Base-by-base conservation (phyloP, 2,797 vertebrate genomes). In the Hoplostethus atlanticus region DNA sequence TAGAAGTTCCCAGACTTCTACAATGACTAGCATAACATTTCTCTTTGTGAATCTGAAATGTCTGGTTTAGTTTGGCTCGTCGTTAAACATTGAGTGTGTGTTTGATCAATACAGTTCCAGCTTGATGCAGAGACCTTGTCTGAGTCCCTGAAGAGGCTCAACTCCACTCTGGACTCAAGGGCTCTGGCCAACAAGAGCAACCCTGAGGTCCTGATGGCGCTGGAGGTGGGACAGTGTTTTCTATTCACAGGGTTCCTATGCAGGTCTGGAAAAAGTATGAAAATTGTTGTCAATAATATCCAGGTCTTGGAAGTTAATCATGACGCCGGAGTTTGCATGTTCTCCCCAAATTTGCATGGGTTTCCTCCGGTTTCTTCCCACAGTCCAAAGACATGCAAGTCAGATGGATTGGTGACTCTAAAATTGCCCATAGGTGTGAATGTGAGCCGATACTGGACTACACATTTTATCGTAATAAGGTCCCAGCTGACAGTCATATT, bases 91-190 rank as follows among this genome's bases (percentile, higher is more conserved):
- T 11, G 46, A 16, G 6, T 28, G 0, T 31, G 1, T 60, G 6
- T 51, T 59, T 70, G 56, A 74, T 46, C 1, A 2, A 2, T 76
- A 52, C 88, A 99, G 98, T 99, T 97, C 91, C 97, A 98, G 90
- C 94, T 97, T 52, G 96, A 98, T 6, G 92, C 94, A 0, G 96
- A 98, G 54, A 90, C 94, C 0, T 77, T 97, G 86, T 93, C 92
- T 7, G 83, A 87, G 68, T 96, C 94, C 0, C 85, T 99, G 84
- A 92, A 88, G 42, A 95, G 95, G 81, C 94, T 98, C 90, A 91
- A 21, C 59, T 88, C 90, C 13, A 93, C 88, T 56, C 79, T 98
- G 89, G 95, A 97, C 83, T 94, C 93, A 0, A 95, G 94, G 80
- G 89, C 90, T 53, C 83, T 91, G 85, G 84, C 50, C 2, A 90